Evolutionary conservation across 2,888 invertebrate genomes (phyloP).

Genomic region (Trilocha varians): DNA sequence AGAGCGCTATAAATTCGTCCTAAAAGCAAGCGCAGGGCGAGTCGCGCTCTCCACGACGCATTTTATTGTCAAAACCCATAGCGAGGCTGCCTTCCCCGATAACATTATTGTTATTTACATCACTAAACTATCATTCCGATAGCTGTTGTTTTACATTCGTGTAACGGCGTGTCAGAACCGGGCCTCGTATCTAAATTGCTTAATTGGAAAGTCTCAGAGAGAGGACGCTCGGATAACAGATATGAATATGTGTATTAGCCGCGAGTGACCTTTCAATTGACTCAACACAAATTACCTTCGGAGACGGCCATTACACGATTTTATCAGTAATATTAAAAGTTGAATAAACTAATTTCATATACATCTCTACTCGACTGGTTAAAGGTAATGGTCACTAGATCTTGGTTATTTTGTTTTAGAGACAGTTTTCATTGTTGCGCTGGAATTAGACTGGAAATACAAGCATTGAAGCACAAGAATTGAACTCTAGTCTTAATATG

Average conservation of each 20-base stretch:
- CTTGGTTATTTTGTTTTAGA: too few species aligned
- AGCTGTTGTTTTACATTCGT: constrained; percentile 67
- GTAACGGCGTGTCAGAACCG: constrained; percentile 55
- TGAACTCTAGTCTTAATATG: too few species aligned
- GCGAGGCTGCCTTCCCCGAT: constrained; percentile 53
- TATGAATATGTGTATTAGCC: constrained; percentile 43
- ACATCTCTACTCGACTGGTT: too few species aligned
- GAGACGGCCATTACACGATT: constrained; percentile 37
- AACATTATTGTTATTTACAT: constrained; percentile 73
- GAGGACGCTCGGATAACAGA: constrained; percentile 44
- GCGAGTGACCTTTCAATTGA: constrained; percentile 50
- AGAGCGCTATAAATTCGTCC: constrained; percentile 53
- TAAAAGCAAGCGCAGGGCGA: constrained; percentile 43
- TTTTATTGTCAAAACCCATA: constrained; percentile 72
- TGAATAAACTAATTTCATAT: constrained; percentile 41
- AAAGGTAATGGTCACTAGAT: too few species aligned
- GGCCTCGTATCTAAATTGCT: constrained; percentile 68
- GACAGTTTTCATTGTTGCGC: too few species aligned
- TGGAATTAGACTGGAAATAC: too few species aligned
- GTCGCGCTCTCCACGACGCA: constrained; percentile 44
- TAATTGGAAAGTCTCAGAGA: constrained; percentile 65
- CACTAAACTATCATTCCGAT: constrained; percentile 65
- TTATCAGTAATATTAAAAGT: constrained; percentile 40
- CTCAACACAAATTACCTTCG: constrained; percentile 32
- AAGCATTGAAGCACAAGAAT: too few species aligned